Percentiles rank a stretch among this genome's conserved stretches.
Conservation (phyloP, 2,113 vertebrate species). For the Leiothrix lutea region DNA sequence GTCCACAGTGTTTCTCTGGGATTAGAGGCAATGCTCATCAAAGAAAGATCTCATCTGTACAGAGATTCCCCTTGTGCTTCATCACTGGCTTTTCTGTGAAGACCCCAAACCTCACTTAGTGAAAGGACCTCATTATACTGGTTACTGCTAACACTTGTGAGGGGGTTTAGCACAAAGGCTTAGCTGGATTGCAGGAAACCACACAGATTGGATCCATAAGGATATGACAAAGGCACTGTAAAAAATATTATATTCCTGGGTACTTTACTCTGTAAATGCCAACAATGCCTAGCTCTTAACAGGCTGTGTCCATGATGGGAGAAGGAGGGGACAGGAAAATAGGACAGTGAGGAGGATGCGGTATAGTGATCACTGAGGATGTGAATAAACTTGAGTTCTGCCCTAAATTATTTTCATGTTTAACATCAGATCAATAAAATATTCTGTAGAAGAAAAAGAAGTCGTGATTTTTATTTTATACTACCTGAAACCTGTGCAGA, state of each 20-base stretch:
- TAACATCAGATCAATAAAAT: not conserved
- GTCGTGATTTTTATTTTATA: not conserved
- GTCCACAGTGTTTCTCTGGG: not conserved
- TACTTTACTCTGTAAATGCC: not conserved
- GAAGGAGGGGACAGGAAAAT: not conserved
- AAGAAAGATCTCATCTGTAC: not conserved
- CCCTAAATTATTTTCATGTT: not conserved
- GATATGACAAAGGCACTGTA: not conserved
- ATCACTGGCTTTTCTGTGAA: not conserved
- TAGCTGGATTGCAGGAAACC: not conserved
- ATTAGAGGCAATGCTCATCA: slow-evolving; percentile 30
- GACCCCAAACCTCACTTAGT: not conserved
- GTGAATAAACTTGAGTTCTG: not conserved
- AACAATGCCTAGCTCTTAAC: not conserved
- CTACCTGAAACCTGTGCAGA: not conserved
- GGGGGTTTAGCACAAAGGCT: not conserved
- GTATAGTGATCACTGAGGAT: not conserved
- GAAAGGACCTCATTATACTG: not conserved
- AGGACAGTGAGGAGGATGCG: not conserved
- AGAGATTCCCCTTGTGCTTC: not conserved
- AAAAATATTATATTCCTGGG: not conserved
- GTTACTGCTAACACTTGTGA: not conserved
- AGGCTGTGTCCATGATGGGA: not conserved
- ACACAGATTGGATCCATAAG: not conserved
- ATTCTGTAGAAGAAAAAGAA: not conserved